A percentile compares a stretch with the other conserved stretches of the same genome.
Evolutionary conservation across 2,888 invertebrate species (phyloP).

Genomic region (Tineola bisselliella): DNA sequence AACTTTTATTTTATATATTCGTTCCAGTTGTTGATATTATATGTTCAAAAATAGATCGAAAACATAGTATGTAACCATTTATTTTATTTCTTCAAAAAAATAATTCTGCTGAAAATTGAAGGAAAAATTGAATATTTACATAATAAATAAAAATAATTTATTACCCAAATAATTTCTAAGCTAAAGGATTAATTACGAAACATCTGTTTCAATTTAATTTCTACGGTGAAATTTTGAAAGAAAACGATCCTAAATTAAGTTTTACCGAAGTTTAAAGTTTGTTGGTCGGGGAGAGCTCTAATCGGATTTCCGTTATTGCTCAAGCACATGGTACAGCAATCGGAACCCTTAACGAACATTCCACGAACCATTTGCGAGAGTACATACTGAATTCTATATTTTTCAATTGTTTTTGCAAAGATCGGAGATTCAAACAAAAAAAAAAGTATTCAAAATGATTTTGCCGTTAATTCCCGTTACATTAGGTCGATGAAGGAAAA

Average conservation of each 20-base stretch:
- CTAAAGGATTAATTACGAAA: background rate
- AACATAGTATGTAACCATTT: no score
- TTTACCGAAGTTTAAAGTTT: slow-evolving; percentile 7
- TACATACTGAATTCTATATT: no score
- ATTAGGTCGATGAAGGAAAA: no score
- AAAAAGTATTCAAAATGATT: no score
- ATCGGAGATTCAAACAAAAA: no score
- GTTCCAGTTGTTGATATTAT: no score
- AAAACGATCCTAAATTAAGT: slow-evolving; percentile 12
- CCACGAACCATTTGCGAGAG: background rate
- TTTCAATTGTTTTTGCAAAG: no score
- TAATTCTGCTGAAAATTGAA: no score
- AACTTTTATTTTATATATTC: no score
- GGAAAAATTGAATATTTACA: background rate
- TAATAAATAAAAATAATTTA: background rate
- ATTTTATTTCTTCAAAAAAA: no score
- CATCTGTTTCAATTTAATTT: slow-evolving; percentile 6
- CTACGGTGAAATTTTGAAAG: slow-evolving; percentile 4
- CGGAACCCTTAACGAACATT: background rate
- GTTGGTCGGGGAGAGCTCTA: background rate
- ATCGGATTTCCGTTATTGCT: slow-evolving; percentile 11
- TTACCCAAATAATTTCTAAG: background rate
- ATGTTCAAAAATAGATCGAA: no score
- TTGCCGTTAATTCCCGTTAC: no score
- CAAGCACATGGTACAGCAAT: slow-evolving; percentile 1